Evolutionary conservation across 2,113 vertebrate genomes (phyloP), one percentile per base, ranked within the genome.

Genomic region (Cyrtonyx montezumae): DNA sequence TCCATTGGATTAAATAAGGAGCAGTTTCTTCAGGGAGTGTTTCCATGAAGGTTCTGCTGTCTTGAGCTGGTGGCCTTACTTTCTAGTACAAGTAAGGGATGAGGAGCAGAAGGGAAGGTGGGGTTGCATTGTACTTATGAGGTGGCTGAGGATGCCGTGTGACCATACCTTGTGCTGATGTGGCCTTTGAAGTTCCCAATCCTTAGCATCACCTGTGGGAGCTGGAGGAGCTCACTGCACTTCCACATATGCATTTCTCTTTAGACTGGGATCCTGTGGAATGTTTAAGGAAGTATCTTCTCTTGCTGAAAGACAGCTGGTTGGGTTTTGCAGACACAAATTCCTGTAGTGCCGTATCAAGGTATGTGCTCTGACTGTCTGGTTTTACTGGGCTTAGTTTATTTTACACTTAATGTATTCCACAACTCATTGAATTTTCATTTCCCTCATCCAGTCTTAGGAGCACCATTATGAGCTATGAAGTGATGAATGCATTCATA

Each of bases 321-420:
- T 1, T 70, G 65, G 70, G 28, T 75, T 92, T 56, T 77, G 32
- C 34, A 34, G 53, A n/a, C 25, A 6, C 7, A 37, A 8, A 42
- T 71, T 84, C 11, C 43, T 30, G 9, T 70, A 19, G 65, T 55
- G 10, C 3, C 0, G 4, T 62, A 15, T 3, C 17, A 40, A 40
- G 10, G 40, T 1, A 3, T 1, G 0, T 40, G 12, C 5, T 20
- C 17, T 36, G 28, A 8, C 28, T 71, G 2, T 16, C 9, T 56
- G 30, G 8, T 3, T 78, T 11, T 55, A 16, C 45, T 63, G 14
- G 2, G 43, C 18, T 4, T 5, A 13, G 7, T 20, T n/a, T 9
- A 2, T 15, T 51, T 21, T 46, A 0, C 2, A 1, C 42, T 46
- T 73, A 2, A 53, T 0, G 1, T 40, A 37, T 11, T 45, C 11